phyloP scores from a whole-genome alignment of 2,113 vertebrate genomes.

The Cyprinodon brontotheroides region DNA sequence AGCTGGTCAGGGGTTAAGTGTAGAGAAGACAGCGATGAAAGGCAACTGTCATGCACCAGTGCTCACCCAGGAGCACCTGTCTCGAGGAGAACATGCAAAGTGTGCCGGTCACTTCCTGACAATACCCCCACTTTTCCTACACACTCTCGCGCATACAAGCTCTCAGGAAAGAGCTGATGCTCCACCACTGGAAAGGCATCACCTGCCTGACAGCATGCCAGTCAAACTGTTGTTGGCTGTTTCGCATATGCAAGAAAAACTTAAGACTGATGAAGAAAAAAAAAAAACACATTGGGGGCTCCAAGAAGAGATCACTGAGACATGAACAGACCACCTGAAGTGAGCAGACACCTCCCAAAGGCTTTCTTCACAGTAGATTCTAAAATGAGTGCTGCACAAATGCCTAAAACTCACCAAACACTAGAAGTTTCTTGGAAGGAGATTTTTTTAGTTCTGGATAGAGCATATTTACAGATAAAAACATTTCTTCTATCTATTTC shows the following conservation, averaged over 20 bases:
- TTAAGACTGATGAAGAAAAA: constrained; percentile 76
- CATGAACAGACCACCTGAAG: constrained; percentile 66
- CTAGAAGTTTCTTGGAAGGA: constrained; percentile 1
- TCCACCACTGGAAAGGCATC: constrained; percentile 82
- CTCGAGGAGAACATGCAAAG: constrained; percentile 90
- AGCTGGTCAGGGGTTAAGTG: constrained; percentile 95
- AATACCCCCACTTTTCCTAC: constrained; percentile 56
- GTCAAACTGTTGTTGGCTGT: constrained; percentile 85
- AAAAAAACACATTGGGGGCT: constrained; percentile 49
- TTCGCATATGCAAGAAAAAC: constrained; percentile 89
- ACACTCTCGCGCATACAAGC: constrained; percentile 76
- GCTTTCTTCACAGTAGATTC: constrained; percentile 54
- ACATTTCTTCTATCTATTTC: too few species aligned
- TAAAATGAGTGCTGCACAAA: constrained; percentile 39
- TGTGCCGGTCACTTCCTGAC: constrained; percentile 85
- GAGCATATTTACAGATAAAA: too few species aligned
- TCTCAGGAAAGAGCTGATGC: constrained; percentile 84
- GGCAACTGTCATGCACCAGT: constrained; percentile 97
- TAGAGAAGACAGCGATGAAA: constrained; percentile 93
- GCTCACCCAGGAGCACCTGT: constrained; percentile 87
- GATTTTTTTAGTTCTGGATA: too few species aligned
- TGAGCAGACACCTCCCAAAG: constrained; percentile 62
- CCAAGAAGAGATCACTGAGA: constrained; percentile 67
- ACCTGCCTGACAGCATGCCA: constrained; percentile 94
- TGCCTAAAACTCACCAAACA: constrained; percentile 17